Conservation (phyloP, 2,797 vertebrate genomes). For the Lacerta viridis region DNA sequence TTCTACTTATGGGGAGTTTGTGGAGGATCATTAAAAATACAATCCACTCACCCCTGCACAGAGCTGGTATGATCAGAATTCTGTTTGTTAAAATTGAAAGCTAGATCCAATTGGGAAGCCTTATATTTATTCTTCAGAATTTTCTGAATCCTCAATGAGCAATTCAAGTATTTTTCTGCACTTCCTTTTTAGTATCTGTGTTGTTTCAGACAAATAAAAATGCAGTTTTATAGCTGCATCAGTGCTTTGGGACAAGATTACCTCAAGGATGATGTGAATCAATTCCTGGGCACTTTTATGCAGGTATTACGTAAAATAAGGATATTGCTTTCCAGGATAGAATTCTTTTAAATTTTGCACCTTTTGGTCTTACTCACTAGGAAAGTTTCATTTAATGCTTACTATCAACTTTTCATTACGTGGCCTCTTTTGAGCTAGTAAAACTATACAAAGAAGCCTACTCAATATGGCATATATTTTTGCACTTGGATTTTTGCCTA, state of each 20-base stretch:
- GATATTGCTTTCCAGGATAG: not conserved
- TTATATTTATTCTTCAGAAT: not conserved
- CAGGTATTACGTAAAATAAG: not conserved
- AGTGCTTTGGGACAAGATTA: not conserved
- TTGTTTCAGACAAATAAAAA: not conserved
- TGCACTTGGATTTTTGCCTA: not conserved
- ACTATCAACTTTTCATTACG: not conserved
- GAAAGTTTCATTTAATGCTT: not conserved
- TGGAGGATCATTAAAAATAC: not conserved
- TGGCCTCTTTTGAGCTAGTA: not conserved
- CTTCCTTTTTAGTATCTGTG: not conserved
- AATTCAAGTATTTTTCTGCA: not conserved
- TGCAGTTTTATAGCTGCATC: not conserved
- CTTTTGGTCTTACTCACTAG: not conserved
- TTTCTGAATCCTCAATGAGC: not conserved
- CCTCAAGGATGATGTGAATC: not conserved
- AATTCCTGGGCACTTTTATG: not conserved
- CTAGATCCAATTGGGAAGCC: not conserved
- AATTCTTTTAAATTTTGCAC: constrained; percentile 1
- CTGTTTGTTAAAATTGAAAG: not conserved
- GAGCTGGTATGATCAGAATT: not conserved
- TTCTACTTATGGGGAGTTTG: not conserved
- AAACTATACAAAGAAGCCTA: not conserved
- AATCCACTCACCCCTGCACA: not conserved
- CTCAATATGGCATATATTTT: not conserved